Base-by-base conservation (phyloP, 1,140 invertebrate species). In the Drosophila chauvacae region DNA sequence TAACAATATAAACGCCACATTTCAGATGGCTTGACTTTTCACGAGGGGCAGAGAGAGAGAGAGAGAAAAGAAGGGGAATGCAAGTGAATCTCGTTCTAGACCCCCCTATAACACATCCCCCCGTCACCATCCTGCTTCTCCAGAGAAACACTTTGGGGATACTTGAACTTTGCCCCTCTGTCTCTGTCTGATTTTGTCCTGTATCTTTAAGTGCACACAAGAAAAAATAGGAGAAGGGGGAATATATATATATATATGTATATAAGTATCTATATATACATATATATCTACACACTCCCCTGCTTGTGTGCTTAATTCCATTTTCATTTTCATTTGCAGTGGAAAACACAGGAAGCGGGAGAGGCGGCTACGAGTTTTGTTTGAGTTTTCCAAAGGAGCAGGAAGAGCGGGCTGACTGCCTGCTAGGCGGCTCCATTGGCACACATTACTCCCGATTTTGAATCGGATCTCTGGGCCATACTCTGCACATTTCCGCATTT, bases 221-320 rank as follows among this genome's bases (percentile, higher is more conserved):
- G 33, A 35, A 47, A 61, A 23, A 62, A 42, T 45, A 41, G 45
- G 13, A 62, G 13, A 7, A 14, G 18, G 30, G 7, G 4, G 33
- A 23, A 63, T 18, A 37, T 26, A 28, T n/a, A 41, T 48, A 16
- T 6, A 50, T 23, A 23, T 23, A 23, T 23, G 3, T 23, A 23
- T 23, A 23, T 23, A 23, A 6, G 16, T 35, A 14, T 61, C 26
- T 50, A 18, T 51, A 28, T 44, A 45, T 51, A 28, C 39, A 45
- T 30, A 35, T 26, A 47, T 28, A 30, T n/a, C 20, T 33, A 18
- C 33, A 7, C 39, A 48, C 47, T 26, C 20, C n/a, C 9, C 42
- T 39, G 41, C 53, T 62, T 86, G 56, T 85, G 82, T 75, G 78
- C 82, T 86, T 86, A 87, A 86, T 87, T 86, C 82, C 82, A 86